A percentile compares a stretch with the other conserved stretches of the same genome.
These are phyloP conservation scores for Dynastes grantii DNA, from an alignment of 2,888 invertebrate genomes.

Conservation along the genomic window DNA sequence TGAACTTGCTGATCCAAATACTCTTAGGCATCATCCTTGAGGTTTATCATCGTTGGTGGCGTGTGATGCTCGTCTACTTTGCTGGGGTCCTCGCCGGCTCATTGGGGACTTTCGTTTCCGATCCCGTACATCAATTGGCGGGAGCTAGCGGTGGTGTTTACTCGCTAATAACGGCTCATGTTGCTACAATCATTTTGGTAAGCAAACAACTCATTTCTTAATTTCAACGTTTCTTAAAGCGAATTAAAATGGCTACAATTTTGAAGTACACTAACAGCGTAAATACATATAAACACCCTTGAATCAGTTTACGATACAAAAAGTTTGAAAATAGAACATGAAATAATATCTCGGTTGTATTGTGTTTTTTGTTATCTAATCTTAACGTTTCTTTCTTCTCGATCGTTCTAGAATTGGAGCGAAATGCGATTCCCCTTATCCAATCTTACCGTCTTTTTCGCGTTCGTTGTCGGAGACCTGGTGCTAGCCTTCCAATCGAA, in stretches of 20 bases:
- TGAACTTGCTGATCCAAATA: slow-evolving; percentile 93
- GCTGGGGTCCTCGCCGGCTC: slow-evolving; percentile 91
- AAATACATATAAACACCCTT: too few relatives aligned
- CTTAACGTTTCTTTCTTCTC: slow-evolving; percentile 62
- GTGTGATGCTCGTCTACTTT: slow-evolving; percentile 87
- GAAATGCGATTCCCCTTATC: slow-evolving; percentile 96
- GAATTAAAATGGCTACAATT: too few relatives aligned
- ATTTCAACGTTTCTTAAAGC: too few relatives aligned
- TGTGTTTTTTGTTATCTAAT: not conserved
- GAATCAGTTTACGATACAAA: slow-evolving; percentile 78
- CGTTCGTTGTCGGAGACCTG: slow-evolving; percentile 88
- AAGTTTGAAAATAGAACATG: slow-evolving; percentile 75
- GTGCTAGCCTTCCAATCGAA: slow-evolving; percentile 76
- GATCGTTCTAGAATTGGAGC: slow-evolving; percentile 85
- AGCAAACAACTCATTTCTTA: not conserved
- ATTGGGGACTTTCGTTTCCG: slow-evolving; percentile 85
- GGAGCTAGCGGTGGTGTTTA: slow-evolving; percentile 98
- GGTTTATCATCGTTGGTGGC: slow-evolving; percentile 97
- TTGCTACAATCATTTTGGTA: slow-evolving; percentile 84
- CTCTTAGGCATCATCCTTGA: slow-evolving; percentile 95
- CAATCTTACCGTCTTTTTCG: slow-evolving; percentile 86
- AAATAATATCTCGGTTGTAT: slow-evolving; percentile 63
- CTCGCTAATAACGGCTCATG: slow-evolving; percentile 93
- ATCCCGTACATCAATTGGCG: slow-evolving; percentile 86
- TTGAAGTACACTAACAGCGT: too few relatives aligned